phyloP scores from a whole-genome alignment of 2,888 invertebrate genomes.

The Eumacrocentrus americanus region DNA sequence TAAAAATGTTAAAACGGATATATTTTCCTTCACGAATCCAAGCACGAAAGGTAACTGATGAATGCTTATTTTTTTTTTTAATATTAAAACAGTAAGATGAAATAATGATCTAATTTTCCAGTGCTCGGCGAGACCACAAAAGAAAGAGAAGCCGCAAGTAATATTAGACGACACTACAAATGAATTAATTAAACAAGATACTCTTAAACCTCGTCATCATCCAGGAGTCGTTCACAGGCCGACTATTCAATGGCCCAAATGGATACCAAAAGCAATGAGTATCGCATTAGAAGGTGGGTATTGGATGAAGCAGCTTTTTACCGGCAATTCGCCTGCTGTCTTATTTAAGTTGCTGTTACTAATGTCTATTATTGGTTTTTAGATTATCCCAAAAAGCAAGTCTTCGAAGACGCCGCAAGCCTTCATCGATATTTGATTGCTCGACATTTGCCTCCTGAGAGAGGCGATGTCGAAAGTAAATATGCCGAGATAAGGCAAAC shows the following conservation, averaged over 20 bases:
- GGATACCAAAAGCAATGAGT: slow-evolving; percentile 67
- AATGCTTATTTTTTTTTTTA: background rate
- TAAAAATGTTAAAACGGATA: slow-evolving; percentile 14
- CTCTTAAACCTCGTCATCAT: slow-evolving; percentile 72
- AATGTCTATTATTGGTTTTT: background rate
- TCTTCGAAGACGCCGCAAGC: slow-evolving; percentile 61
- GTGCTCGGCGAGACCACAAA: slow-evolving; percentile 51
- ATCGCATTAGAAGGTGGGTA: slow-evolving; percentile 63
- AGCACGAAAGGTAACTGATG: background rate
- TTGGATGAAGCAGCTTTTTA: too few species aligned
- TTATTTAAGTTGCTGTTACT: background rate
- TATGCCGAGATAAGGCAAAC: slow-evolving; percentile 51
- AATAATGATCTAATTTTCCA: slow-evolving; percentile 33
- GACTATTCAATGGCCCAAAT: slow-evolving; percentile 66
- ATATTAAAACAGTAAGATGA: background rate
- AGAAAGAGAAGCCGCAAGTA: slow-evolving; percentile 61
- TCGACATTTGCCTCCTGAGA: slow-evolving; percentile 72
- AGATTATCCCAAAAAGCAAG: background rate
- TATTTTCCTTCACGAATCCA: background rate
- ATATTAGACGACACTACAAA: slow-evolving; percentile 64
- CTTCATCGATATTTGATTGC: slow-evolving; percentile 69
- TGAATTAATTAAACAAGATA: slow-evolving; percentile 64
- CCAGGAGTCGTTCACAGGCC: slow-evolving; percentile 71
- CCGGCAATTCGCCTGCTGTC: background rate
- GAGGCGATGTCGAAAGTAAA: slow-evolving; percentile 62